A percentile compares a stretch with the other conserved stretches of the same genome.
These are phyloP conservation scores for Cinclus cinclus DNA, from an alignment of 2,113 vertebrate genomes.

Conservation along the genomic window DNA sequence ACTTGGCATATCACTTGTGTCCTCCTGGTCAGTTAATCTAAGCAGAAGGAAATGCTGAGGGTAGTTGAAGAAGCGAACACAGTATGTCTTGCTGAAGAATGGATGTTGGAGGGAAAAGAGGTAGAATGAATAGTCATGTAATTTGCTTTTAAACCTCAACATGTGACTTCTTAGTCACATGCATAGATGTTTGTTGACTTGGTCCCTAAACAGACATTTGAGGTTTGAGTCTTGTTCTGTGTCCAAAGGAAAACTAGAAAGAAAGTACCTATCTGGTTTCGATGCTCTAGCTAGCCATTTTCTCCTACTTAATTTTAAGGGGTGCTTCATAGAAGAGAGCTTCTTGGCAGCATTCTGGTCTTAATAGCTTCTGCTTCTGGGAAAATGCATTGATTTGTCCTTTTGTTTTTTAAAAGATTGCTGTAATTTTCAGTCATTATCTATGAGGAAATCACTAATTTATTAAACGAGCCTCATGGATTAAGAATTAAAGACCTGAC, in stretches of 20 bases:
- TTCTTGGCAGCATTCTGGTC: conserved; percentile 37
- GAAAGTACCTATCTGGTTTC: neutral
- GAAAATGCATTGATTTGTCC: conserved; percentile 36
- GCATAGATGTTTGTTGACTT: neutral
- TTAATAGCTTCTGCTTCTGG: conserved; percentile 57
- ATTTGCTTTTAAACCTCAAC: neutral
- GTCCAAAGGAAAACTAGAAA: neutral
- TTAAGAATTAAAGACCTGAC: conserved; percentile 42
- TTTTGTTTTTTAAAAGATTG: conserved; percentile 41
- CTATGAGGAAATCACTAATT: conserved; percentile 22
- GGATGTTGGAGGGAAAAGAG: neutral
- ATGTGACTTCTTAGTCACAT: neutral
- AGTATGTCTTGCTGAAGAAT: neutral
- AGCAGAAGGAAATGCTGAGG: neutral
- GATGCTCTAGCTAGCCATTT: neutral
- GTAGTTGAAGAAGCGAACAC: neutral
- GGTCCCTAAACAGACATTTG: neutral
- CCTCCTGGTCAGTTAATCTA: neutral
- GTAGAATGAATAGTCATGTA: neutral
- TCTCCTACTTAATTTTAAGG: conserved; percentile 22
- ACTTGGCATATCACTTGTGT: rapidly evolving
- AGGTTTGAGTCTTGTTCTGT: neutral
- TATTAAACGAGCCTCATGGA: conserved; percentile 21
- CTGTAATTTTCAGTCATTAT: conserved; percentile 42
- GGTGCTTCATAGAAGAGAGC: neutral